Percentiles rank a stretch among this genome's conserved stretches.
Conservation (phyloP, 2,113 vertebrate species). For the Clarias macrocephalus region DNA sequence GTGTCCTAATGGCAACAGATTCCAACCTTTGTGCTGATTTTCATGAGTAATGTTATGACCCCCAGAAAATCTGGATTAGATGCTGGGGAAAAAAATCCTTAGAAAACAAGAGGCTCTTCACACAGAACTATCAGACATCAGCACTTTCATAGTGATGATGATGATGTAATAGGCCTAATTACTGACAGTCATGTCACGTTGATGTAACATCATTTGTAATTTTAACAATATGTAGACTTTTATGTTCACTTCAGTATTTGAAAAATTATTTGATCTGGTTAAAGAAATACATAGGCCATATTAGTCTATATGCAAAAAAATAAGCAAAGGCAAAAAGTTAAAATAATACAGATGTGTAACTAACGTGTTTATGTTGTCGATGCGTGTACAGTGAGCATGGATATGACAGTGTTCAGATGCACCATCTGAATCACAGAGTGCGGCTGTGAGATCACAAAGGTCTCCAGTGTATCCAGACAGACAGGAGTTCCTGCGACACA, state of each 20-base stretch:
- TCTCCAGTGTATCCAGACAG: slow-evolving; percentile 78
- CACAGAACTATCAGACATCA: no score
- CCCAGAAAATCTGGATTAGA: no score
- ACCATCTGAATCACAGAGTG: slow-evolving; percentile 69
- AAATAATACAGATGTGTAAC: slow-evolving; percentile 18
- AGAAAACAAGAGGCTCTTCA: no score
- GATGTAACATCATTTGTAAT: neutral
- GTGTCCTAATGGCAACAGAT: no score
- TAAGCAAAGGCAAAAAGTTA: neutral
- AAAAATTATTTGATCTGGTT: neutral
- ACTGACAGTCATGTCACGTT: neutral
- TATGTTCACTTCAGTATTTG: neutral
- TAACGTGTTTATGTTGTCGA: slow-evolving; percentile 36
- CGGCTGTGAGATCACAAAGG: slow-evolving; percentile 78
- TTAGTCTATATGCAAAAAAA: neutral
- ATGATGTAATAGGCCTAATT: neutral
- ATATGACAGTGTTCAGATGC: slow-evolving; percentile 80
- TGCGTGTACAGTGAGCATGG: slow-evolving; percentile 76
- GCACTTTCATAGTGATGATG: no score
- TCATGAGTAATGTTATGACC: no score
- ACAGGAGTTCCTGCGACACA: slow-evolving; percentile 84
- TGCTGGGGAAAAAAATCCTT: no score
- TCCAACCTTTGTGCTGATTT: no score
- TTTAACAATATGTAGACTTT: neutral
- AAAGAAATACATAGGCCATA: neutral